Base-by-base conservation (phyloP, 2,888 invertebrate genomes). In the Dryadula phaetusa region DNA sequence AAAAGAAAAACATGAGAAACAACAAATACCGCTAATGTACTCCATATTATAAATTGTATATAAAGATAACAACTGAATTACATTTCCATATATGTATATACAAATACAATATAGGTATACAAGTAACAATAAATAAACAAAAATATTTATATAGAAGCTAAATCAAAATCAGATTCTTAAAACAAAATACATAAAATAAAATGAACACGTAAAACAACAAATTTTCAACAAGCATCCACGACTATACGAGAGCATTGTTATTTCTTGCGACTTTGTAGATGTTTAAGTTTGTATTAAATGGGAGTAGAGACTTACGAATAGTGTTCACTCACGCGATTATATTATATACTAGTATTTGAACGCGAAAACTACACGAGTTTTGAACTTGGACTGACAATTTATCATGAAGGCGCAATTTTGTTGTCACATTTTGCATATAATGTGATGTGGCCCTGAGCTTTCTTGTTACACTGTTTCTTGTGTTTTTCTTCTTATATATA, bases 261-360 rank as follows among this genome's bases (percentile, higher is more conserved):
- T 60, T 28, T 44, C 44, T 60, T 28, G 60, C 32, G 44, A 60
- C 60, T 20, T 40, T 44, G 18, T 60, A 32, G 18, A 46, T 32
- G 44, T 46, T 46, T 32, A 44, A 60, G 44, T 60, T 60, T 60
- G 28, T 60, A 46, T 42, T 60, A 44, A 60, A 60, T 40, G 32
- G 16, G 44, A 60, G 44, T 16, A 7, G 28, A 14, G 32, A 60
- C 14, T 46, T 32, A 44, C 28, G 44, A 18, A 44, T 44, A 28
- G 60, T 16, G 44, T 46, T 44, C 44, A 46, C 60, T 60, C 60
- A 32, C 60, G 16, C 44, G 60, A 18, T 44, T 60, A 32, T 60
- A 32, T 44, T 44, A 60, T 18, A 60, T 18, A n/a, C n/a, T n/a
- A n/a, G n/a, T n/a, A 60, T 60, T 28, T 42, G 44, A 60, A 44